Evolutionary conservation across 2,888 invertebrate species (phyloP).

Genomic region (Auanema sp.): DNA sequence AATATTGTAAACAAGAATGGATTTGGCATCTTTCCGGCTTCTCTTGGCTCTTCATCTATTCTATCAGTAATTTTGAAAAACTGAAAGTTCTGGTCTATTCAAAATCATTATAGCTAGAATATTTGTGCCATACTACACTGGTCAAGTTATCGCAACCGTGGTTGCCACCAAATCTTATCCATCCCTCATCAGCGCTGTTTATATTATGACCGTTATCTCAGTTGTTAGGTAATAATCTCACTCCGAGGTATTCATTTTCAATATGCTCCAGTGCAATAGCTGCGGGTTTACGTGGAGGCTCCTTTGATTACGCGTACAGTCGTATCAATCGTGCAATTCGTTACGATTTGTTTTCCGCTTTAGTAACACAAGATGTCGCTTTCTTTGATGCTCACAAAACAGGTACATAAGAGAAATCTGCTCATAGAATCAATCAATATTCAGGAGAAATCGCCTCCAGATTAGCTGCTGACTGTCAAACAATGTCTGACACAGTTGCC

Average conservation of each 20-base stretch:
- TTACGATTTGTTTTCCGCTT: constrained; percentile 62
- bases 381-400: constrained; percentile 66
- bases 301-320: constrained; percentile 64
- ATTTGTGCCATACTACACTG: constrained; percentile 66
- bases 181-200: constrained; percentile 60
- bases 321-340: constrained; percentile 64
- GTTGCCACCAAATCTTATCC: constrained; percentile 63
- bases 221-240: constrained; percentile 46
- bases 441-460: constrained; percentile 65
- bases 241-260: constrained; percentile 1
- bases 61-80: constrained; percentile 40
- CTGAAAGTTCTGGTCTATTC: background rate
- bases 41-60: constrained; percentile 62
- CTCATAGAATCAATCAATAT: background rate
- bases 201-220: constrained; percentile 60
- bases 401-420: constrained; percentile 64
- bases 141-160: constrained; percentile 66
- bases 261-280: constrained; percentile 57
- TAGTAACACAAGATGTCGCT: constrained; percentile 65
- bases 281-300: constrained; percentile 65
- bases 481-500: constrained; percentile 66
- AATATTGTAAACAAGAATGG: constrained; percentile 62
- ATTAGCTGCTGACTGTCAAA: constrained; percentile 66
- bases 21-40: constrained; percentile 62
- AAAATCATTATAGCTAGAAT: constrained; percentile 62